These are phyloP conservation scores for Tauraco erythrolophus DNA, from an alignment of 2,113 vertebrate genomes.

Conservation along the genomic window DNA sequence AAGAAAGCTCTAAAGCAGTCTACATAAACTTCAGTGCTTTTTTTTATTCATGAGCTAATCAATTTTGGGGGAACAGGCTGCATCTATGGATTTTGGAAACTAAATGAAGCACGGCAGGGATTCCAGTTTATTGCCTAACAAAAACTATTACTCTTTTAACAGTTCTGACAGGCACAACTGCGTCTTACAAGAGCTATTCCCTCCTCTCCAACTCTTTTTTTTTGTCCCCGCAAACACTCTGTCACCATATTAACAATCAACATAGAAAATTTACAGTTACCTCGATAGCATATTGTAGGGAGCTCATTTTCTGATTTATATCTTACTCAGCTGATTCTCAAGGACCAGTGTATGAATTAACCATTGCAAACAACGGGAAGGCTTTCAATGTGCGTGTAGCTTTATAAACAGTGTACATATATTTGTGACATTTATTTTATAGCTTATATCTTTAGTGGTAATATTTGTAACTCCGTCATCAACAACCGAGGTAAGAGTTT, in stretches of 20 bases:
- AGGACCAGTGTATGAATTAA: neutral
- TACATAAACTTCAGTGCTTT: neutral
- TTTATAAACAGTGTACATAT: neutral
- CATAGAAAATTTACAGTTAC: constrained; percentile 47
- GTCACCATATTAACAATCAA: constrained; percentile 52
- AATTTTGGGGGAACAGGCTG: constrained; percentile 20
- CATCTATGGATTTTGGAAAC: constrained; percentile 37
- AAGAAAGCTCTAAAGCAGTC: neutral
- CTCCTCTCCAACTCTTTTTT: constrained; percentile 3
- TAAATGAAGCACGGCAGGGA: neutral
- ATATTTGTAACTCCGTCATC: neutral
- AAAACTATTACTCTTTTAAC: constrained; percentile 59
- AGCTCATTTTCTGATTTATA: constrained; percentile 23
- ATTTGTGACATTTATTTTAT: neutral
- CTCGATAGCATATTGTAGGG: neutral
- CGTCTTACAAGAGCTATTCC: constrained; percentile 50
- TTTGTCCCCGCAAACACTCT: constrained; percentile 24
- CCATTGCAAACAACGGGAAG: neutral
- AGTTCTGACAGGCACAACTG: constrained; percentile 68
- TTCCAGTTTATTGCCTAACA: constrained; percentile 50
- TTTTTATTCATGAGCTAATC: neutral
- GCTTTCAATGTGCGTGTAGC: neutral
- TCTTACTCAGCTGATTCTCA: neutral
- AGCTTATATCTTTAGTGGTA: neutral
- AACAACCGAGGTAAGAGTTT: neutral